Evolutionary conservation across 1,140 invertebrate genomes (phyloP), one percentile per base, ranked within the genome.

Genomic region (Uloborus diversus): DNA sequence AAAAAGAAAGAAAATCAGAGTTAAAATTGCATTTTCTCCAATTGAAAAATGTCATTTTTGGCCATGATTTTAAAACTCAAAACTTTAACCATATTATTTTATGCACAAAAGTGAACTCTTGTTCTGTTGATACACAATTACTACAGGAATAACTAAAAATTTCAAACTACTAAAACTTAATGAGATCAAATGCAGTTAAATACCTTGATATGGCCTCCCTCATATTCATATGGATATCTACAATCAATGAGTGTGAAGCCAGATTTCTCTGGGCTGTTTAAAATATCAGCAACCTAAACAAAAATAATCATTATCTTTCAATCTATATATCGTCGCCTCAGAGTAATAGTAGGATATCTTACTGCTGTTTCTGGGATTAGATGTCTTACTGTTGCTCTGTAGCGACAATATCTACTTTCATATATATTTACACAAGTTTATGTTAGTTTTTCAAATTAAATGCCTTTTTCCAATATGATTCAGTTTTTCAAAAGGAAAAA

Each of bases 221-320:
- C 91, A 85, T 88, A 99, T 86, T 99, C 98, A 85, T 98, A 99
- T 0, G 98, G 97, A 87, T 97, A 99, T 1, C 97, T 91, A 82
- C 89, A 90, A 82, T 90, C 89, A 70, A 90, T 86, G 30, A 90
- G 87, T 84, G 90, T 89, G 83, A 88, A 95, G 1, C 90, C 90
- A 4, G 84, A 86, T 5, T 95, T 88, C 30, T 84, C 84, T 42
- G 30, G 1, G 1, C 27, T 27, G 28, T 11, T 92, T 85, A 4
- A 83, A 80, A 82, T 89, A 96, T 0, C 92, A 87, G 0, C 94
- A 94, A 1, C 87, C 85, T 0, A 0, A 85, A 85, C 0, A 91
- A 91, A 47, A 96, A 88, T 0, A 27, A 69, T 3, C 3, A 20
- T 27, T 65, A 27, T 65, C 28, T 61, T 17, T 65, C 35, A n/a